These are phyloP conservation scores for Ormyrus thymus DNA, from an alignment of 2,888 invertebrate species.

Conservation along the genomic window DNA sequence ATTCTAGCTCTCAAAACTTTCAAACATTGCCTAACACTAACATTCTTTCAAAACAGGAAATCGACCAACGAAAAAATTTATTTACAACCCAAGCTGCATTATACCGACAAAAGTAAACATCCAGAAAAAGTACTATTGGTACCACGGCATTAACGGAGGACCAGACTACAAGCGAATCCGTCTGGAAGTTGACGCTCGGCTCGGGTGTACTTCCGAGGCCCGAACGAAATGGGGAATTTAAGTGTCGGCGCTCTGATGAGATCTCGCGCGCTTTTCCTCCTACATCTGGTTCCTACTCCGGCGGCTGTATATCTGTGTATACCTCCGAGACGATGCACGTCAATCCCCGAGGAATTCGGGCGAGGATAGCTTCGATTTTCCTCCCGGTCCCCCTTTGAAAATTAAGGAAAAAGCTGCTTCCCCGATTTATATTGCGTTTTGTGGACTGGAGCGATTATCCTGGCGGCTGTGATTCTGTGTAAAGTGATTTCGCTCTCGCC, in stretches of 20 bases:
- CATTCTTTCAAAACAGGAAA: no score
- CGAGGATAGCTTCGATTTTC: conserved; percentile 54
- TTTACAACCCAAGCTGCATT: no score
- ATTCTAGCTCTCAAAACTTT: no score
- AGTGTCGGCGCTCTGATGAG: conserved; percentile 67
- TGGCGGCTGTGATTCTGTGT: no score
- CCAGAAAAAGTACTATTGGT: no score
- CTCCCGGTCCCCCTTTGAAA: conserved; percentile 51
- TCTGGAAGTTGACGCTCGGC: not conserved
- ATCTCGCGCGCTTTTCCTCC: conserved; percentile 57
- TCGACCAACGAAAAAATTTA: no score
- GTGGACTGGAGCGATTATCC: no score
- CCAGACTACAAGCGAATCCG: not conserved
- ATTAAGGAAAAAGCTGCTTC: conserved; percentile 28
- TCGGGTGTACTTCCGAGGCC: conserved; percentile 20
- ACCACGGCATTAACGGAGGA: not conserved
- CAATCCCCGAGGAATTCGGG: no score
- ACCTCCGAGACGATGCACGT: no score
- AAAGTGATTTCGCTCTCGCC: no score
- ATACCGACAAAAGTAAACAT: no score
- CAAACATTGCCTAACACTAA: no score
- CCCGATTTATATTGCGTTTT: conserved; percentile 19
- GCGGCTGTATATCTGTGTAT: not conserved
- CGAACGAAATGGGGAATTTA: conserved; percentile 70
- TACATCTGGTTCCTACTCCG: conserved; percentile 6